Evolutionary conservation across 2,797 vertebrate genomes (phyloP), one percentile per base, ranked within the genome.

Genomic region (Erethizon dorsatum): DNA sequence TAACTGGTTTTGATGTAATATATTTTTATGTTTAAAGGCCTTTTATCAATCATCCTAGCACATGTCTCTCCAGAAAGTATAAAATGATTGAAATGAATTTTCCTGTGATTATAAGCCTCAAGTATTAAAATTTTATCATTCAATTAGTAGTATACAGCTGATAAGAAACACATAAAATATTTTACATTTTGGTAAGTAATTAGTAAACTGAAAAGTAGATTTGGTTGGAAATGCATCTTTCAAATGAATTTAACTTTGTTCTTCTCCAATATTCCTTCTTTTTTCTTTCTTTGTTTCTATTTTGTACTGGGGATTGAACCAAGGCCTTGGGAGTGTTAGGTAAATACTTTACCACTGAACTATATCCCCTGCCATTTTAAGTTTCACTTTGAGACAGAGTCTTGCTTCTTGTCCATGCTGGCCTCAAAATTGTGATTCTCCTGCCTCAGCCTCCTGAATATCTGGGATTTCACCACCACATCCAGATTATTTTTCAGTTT

Each of bases 171-270:
- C 12, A 79, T 94, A 85, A 92, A 94, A 90, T 93, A 80, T 52
- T 69, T 77, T 2, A 61, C 28, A 67, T 69, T 93, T 92, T 96
- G 78, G 33, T 63, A 87, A 67, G 78, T 84, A 84, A 67, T 61
- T 73, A 77, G 28, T 77, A 82, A 96, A 87, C 13, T 80, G 9
- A 90, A 94, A 90, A 63, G 26, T 41, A 80, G 50, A 67, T 88
- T 93, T 90, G 75, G 13, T 73, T 96, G 17, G 15, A 79, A 96
- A 57, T 86, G 12, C 59, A 80, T 84, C 52, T 57, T 37, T 65
- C 69, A 94, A 84, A 65, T 95, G 56, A 82, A 67, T 92, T 63
- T 83, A 54, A 83, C n/a, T 89, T 85, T 57, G 41, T 91, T 90
- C 86, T 41, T 14, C 50, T 18, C 57, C 8, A 80, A 15, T 75